phyloP scores from a whole-genome alignment of 2,113 vertebrate genomes.

The Caloenas nicobarica region DNA sequence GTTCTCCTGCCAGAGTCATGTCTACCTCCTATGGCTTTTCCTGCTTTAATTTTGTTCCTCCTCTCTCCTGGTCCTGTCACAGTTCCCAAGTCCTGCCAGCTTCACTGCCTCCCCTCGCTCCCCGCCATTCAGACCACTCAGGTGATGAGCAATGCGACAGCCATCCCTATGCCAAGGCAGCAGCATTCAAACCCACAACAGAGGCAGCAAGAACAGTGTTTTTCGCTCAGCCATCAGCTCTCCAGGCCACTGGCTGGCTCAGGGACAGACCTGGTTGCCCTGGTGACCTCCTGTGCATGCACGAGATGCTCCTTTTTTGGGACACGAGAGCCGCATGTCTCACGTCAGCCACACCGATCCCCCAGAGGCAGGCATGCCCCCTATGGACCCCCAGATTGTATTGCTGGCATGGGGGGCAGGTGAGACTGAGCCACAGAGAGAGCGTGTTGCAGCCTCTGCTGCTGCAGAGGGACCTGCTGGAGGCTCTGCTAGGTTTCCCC shows the following conservation, averaged over 20 bases:
- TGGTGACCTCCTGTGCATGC: background rate
- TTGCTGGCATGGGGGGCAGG: background rate
- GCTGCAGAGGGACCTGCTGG: background rate
- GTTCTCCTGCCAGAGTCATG: background rate
- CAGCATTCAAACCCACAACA: background rate
- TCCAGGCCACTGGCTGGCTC: background rate
- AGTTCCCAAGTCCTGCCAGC: background rate
- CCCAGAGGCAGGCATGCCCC: background rate
- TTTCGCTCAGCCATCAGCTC: background rate
- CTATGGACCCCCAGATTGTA: accelerated
- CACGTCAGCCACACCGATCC: accelerated
- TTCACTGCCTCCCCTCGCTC: background rate
- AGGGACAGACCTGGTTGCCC: background rate
- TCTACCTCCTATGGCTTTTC: background rate
- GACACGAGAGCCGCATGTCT: accelerated
- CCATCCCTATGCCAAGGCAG: accelerated
- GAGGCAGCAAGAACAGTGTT: background rate
- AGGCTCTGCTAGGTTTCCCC: background rate
- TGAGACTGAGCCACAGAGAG: background rate
- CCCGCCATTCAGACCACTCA: background rate
- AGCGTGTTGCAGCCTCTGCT: background rate
- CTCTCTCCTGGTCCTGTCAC: background rate
- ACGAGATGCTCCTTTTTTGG: background rate
- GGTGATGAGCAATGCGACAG: accelerated
- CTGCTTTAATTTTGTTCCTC: background rate